These are phyloP conservation scores for Drosophila lacicola DNA, from an alignment of 2,888 invertebrate genomes.

Conservation along the genomic window DNA sequence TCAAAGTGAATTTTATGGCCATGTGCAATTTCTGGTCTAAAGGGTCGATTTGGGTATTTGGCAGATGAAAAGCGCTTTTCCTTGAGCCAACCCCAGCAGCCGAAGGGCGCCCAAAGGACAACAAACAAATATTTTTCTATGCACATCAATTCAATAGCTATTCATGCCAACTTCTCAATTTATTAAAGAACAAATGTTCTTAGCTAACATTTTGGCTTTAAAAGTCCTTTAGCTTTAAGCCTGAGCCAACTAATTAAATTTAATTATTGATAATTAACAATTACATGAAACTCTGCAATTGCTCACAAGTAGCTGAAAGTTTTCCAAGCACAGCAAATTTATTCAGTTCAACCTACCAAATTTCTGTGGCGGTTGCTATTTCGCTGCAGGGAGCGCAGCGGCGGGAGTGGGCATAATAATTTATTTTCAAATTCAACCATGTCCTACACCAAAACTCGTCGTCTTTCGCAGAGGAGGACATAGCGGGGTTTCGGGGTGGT, in stretches of 20 bases:
- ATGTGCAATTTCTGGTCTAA: constrained; percentile 20
- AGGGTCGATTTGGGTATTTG: constrained; percentile 37
- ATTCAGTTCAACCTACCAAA: constrained; percentile 7
- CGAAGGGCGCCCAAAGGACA: not conserved
- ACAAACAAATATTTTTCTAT: constrained; percentile 8
- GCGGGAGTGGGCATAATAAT: constrained; percentile 37
- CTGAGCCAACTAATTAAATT: constrained; percentile 15
- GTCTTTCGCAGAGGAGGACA: not conserved
- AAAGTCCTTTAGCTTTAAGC: not conserved
- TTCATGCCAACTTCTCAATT: constrained; percentile 1
- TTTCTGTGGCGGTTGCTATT: not conserved
- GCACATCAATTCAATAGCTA: constrained; percentile 9
- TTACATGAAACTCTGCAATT: constrained; percentile 47
- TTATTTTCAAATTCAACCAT: constrained; percentile 51
- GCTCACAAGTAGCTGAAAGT: constrained; percentile 20
- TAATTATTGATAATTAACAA: constrained; percentile 42
- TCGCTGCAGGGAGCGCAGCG: not conserved
- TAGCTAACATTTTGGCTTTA: not conserved
- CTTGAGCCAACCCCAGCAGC: not conserved
- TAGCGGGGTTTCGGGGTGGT: not conserved
- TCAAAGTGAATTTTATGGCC: constrained; percentile 54
- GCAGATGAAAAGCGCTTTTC: too few relatives aligned
- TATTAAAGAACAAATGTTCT: not conserved
- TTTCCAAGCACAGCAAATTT: constrained; percentile 18
- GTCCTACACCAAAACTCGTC: constrained; percentile 27